Percentiles rank a stretch among this genome's conserved stretches.
phyloP scores from a whole-genome alignment of 1,140 invertebrate genomes.

The Rhopalosiphum maidis region DNA sequence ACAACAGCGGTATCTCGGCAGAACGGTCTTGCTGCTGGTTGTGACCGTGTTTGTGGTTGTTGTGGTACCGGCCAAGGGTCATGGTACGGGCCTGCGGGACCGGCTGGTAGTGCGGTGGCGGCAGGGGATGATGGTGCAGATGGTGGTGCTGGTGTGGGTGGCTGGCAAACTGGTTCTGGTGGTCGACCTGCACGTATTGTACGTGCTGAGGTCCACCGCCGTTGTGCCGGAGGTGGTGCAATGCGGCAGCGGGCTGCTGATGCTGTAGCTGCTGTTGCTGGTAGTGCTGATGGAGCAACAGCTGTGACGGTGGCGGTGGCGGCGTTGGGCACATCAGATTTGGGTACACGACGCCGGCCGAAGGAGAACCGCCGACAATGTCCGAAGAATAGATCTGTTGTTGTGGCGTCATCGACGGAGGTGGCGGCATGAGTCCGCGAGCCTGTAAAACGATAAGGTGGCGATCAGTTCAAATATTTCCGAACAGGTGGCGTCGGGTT shows the following conservation, averaged over 20 bases:
- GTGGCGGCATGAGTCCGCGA: conserved; percentile 7
- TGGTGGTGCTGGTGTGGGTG: background rate
- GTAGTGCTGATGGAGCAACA: background rate
- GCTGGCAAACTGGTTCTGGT: background rate
- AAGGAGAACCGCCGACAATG: conserved; percentile 62
- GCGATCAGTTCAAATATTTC: background rate
- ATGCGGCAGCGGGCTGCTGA: conserved; percentile 59
- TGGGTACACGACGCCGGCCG: conserved; percentile 63
- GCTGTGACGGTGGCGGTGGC: conserved; percentile 62
- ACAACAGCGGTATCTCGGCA: conserved; percentile 63
- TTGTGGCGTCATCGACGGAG: background rate
- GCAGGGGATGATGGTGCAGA: background rate
- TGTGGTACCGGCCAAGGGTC: conserved; percentile 59
- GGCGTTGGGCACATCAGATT: conserved; percentile 65
- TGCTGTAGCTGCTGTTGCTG: conserved; percentile 60
- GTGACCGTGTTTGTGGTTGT: conserved; percentile 68
- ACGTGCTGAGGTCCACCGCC: background rate
- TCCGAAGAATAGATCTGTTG: conserved; percentile 34
- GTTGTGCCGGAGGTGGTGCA: conserved; percentile 3
- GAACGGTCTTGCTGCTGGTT: conserved; percentile 69
- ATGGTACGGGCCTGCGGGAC: background rate
- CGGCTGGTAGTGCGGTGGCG: background rate
- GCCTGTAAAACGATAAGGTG: background rate
- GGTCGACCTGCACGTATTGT: conserved; percentile 37
- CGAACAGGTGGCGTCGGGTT: accelerated